These are phyloP conservation scores for Cheumatopsyche charites DNA, from an alignment of 1,140 invertebrate genomes.

Conservation along the genomic window DNA sequence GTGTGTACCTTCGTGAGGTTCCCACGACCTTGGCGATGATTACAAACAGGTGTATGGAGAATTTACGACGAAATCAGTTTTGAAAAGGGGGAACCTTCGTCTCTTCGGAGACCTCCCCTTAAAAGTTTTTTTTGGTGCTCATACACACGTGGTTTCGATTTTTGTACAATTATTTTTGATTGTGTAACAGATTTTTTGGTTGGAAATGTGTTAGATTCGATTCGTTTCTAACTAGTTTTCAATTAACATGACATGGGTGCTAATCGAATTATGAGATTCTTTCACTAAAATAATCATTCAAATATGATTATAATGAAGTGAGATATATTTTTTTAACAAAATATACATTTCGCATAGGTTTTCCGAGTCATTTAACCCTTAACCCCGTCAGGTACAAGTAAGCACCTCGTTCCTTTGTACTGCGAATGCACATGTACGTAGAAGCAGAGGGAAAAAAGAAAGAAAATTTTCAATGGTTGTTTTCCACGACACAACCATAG, in stretches of 20 bases:
- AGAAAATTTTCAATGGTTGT: slow-evolving; percentile 25
- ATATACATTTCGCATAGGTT: neutral
- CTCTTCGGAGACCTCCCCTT: neutral
- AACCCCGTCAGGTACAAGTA: slow-evolving; percentile 4
- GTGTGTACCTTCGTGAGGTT: slow-evolving; percentile 29
- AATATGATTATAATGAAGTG: too few relatives aligned
- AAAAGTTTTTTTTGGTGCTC: neutral
- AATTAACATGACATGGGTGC: too few relatives aligned
- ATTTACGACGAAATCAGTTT: slow-evolving; percentile 28
- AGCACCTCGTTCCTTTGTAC: neutral
- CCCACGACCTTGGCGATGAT: slow-evolving; percentile 33
- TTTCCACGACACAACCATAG: slow-evolving; percentile 17
- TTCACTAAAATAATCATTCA: too few relatives aligned
- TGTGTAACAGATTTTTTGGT: too few relatives aligned
- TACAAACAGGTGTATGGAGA: slow-evolving; percentile 29
- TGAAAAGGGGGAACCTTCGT: slow-evolving; percentile 11
- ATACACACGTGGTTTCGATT: slow-evolving; percentile 10
- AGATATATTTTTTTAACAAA: too few relatives aligned
- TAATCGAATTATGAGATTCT: too few relatives aligned
- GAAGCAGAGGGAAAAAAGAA: neutral
- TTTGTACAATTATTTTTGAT: too few relatives aligned
- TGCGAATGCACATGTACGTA: neutral
- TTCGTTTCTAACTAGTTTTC: too few relatives aligned
- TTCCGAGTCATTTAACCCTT: slow-evolving; percentile 7
- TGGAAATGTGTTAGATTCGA: too few relatives aligned